These are phyloP conservation scores for Oncorhynchus mykiss DNA, from an alignment of 2,113 vertebrate species.

Conservation along the genomic window DNA sequence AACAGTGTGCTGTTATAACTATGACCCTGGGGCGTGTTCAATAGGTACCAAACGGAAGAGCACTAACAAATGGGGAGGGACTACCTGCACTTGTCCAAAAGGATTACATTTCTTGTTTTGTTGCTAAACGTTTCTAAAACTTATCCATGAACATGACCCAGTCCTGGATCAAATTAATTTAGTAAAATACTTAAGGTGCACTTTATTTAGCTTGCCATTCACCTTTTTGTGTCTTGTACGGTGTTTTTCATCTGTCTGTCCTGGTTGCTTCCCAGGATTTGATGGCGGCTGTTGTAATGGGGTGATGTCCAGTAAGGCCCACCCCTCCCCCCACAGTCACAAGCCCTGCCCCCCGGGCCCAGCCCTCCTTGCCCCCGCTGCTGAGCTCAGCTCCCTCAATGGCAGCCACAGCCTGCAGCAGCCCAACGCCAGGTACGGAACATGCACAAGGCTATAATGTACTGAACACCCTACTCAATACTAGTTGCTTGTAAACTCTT, in stretches of 20 bases:
- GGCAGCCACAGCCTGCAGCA: conserved; percentile 84
- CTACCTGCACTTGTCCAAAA: no score
- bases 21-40: no score
- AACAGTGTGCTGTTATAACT: no score
- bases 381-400: conserved; percentile 88
- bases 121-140: no score
- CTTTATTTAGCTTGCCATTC: neutral
- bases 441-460: neutral
- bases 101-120: neutral
- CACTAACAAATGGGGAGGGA: no score
- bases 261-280: conserved; percentile 70
- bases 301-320: conserved; percentile 88
- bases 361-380: conserved; percentile 79
- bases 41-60: no score
- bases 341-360: conserved; percentile 79
- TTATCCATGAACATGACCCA: neutral
- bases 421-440: conserved; percentile 80
- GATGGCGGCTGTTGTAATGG: conserved; percentile 97
- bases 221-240: neutral
- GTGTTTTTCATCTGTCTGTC: neutral
- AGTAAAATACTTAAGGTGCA: no score
- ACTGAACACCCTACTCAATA: neutral
- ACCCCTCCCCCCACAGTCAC: conserved; percentile 87
- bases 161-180: no score
- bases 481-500: no score